phyloP scores from a whole-genome alignment of 2,888 invertebrate species.

The Lathronympha strigana region DNA sequence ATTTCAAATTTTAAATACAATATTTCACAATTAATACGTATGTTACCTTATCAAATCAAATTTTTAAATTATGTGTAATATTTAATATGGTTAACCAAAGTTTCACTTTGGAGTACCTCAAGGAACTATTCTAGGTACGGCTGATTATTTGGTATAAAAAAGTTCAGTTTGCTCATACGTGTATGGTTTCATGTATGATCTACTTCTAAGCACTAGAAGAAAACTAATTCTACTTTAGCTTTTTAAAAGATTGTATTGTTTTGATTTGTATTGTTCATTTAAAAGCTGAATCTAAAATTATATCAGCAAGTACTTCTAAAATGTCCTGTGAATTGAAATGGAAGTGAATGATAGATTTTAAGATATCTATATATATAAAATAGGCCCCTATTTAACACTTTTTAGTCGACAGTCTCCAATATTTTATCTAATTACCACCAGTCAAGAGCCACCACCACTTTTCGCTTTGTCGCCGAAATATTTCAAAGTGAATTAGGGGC shows the following conservation, averaged over 20 bases:
- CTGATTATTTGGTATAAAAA: neutral
- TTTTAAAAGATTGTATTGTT: neutral
- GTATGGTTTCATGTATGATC: slow-evolving; percentile 33
- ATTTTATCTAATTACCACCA: too few species aligned
- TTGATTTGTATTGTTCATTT: neutral
- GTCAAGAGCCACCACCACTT: too few species aligned
- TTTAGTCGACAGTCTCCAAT: neutral
- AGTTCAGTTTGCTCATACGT: slow-evolving; percentile 29
- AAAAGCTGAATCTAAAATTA: neutral
- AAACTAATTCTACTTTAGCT: slow-evolving; percentile 8
- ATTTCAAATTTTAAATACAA: neutral
- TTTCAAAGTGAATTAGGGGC: too few species aligned
- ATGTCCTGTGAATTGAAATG: slow-evolving; percentile 77
- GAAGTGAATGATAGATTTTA: slow-evolving; percentile 54
- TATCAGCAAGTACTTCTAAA: slow-evolving; percentile 50
- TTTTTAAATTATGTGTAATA: neutral
- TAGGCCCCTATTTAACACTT: neutral
- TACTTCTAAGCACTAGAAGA: slow-evolving; percentile 45
- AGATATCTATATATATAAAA: slow-evolving; percentile 5
- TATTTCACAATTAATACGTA: neutral
- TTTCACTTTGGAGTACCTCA: neutral
- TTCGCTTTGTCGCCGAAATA: too few species aligned
- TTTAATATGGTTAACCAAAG: neutral
- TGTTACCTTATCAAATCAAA: neutral
- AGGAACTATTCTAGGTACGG: neutral